These are phyloP conservation scores for Eumaeus atala DNA, from an alignment of 1,140 invertebrate genomes.

Conservation along the genomic window DNA sequence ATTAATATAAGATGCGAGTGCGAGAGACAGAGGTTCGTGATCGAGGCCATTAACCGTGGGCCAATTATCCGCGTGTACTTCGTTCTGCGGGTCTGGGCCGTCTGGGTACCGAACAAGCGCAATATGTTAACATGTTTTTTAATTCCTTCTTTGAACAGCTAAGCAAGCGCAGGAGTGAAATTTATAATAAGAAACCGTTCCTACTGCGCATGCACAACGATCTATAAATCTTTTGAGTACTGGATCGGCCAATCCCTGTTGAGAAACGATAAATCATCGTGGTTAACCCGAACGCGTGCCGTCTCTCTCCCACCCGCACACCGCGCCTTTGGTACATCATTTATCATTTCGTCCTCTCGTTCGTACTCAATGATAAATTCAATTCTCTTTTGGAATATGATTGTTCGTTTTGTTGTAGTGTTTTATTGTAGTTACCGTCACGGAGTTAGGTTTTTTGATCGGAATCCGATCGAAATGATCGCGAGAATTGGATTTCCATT, in stretches of 20 bases:
- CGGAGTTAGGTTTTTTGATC: slow-evolving; percentile 67
- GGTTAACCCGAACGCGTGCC: slow-evolving; percentile 42
- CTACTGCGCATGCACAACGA: slow-evolving; percentile 66
- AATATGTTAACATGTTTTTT: slow-evolving; percentile 71
- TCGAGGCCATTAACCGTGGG: slow-evolving; percentile 44
- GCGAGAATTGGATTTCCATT: slow-evolving; percentile 71
- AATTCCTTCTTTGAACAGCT: slow-evolving; percentile 50
- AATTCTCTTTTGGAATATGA: slow-evolving; percentile 72
- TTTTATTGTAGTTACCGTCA: slow-evolving; percentile 68
- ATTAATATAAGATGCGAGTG: slow-evolving; percentile 10
- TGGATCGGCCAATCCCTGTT: slow-evolving; percentile 70
- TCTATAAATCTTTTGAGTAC: slow-evolving; percentile 71
- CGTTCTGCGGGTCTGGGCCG: slow-evolving; percentile 21
- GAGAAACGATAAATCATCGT: slow-evolving; percentile 71
- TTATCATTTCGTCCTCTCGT: slow-evolving; percentile 69
- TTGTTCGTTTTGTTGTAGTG: slow-evolving; percentile 71
- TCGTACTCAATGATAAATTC: slow-evolving; percentile 71
- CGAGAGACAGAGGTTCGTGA: slow-evolving; percentile 31
- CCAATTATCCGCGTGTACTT: slow-evolving; percentile 54
- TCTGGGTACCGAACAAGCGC: slow-evolving; percentile 32
- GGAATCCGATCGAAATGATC: slow-evolving; percentile 67
- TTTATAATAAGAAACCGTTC: slow-evolving; percentile 71
- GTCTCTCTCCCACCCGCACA: slow-evolving; percentile 51
- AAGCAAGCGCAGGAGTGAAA: slow-evolving; percentile 65
- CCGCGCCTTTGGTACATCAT: slow-evolving; percentile 47